phyloP scores from a whole-genome alignment of 1,140 invertebrate genomes.

The Drosophila pruinosa region DNA sequence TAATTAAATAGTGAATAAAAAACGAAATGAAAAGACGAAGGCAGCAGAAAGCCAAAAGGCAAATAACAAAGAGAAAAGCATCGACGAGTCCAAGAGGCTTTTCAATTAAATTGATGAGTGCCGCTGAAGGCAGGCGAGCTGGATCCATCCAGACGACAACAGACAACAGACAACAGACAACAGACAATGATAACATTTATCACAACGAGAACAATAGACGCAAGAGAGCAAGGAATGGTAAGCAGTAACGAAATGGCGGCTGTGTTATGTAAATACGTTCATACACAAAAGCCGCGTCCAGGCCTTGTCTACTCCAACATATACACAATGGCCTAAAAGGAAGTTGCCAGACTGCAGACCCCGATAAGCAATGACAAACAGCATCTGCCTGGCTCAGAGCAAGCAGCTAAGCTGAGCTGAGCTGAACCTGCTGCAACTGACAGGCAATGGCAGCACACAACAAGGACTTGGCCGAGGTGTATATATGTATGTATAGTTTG shows the following conservation, averaged over 20 bases:
- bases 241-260: not conserved
- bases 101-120: conserved; percentile 73
- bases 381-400: conserved; percentile 19
- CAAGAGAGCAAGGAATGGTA: not conserved
- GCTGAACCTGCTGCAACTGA: conserved; percentile 18
- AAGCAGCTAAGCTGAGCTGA: not conserved
- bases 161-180: conserved; percentile 22
- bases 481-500: not conserved
- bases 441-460: conserved; percentile 3
- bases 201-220: conserved; percentile 44
- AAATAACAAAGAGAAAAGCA: conserved; percentile 43
- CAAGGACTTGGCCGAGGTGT: conserved; percentile 9
- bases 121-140: conserved; percentile 19
- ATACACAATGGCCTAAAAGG: conserved; percentile 44
- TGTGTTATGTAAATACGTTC: conserved; percentile 43
- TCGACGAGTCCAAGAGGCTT: conserved; percentile 30
- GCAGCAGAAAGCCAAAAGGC: conserved; percentile 37
- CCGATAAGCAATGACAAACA: conserved; percentile 76
- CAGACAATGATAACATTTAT: conserved; percentile 40
- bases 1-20: conserved; percentile 64
- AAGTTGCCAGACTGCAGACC: conserved; percentile 31
- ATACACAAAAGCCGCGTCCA: conserved; percentile 20
- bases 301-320: not conserved
- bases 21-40: not conserved
- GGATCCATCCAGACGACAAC: conserved; percentile 13